Conservation (phyloP, 2,888 invertebrate species). For the Invenusta paracnida region DNA sequence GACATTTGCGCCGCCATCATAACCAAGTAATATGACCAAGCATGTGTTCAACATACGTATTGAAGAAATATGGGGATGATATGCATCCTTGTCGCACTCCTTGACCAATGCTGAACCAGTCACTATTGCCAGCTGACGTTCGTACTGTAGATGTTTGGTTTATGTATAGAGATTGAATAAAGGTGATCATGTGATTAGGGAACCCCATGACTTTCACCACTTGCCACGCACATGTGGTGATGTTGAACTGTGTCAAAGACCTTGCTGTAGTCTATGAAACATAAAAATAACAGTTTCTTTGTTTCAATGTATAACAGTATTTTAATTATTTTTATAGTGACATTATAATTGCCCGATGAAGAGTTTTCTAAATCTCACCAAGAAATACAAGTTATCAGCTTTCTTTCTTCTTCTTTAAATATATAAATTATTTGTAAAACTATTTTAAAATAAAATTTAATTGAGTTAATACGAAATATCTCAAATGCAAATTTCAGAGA, state of each 20-base stretch:
- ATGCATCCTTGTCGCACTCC: background rate
- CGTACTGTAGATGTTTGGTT: background rate
- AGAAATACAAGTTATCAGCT: too few species aligned
- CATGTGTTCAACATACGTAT: background rate
- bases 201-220: too few species aligned
- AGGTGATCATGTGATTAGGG: too few species aligned
- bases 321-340: too few species aligned
- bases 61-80: background rate
- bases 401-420: too few species aligned
- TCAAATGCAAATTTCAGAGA: too few species aligned
- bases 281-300: background rate
- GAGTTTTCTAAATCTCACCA: too few species aligned
- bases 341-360: too few species aligned
- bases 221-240: background rate
- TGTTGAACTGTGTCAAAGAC: background rate
- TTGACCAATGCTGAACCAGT: background rate
- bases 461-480: too few species aligned
- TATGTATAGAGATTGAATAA: background rate
- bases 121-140: background rate
- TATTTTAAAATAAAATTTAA: too few species aligned
- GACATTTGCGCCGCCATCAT: background rate
- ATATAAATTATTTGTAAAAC: too few species aligned
- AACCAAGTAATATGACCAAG: background rate
- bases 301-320: background rate
- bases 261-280: too few species aligned